Evolutionary conservation across 1,140 invertebrate species (phyloP).

Genomic region (Cotesia glomerata): DNA sequence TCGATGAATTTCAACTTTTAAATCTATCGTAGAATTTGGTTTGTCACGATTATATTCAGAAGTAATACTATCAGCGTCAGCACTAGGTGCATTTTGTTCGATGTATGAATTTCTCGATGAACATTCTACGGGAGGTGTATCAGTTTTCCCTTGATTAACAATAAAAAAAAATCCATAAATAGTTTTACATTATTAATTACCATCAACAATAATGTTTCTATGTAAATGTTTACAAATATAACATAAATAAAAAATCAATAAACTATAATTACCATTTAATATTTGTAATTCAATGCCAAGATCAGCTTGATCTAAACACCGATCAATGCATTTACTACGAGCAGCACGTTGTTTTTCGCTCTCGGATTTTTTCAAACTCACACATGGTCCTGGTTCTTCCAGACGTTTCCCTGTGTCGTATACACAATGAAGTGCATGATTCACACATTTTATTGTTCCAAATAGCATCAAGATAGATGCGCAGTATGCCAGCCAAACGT

Average conservation of each 20-base stretch:
- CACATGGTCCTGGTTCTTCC: conserved; percentile 64
- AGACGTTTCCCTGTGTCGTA: conserved; percentile 95
- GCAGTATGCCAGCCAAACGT: conserved; percentile 89
- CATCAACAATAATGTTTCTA: not conserved
- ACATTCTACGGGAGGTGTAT: conserved; percentile 67
- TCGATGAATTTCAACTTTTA: conserved; percentile 90
- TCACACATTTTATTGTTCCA: conserved; percentile 84
- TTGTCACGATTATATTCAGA: conserved; percentile 61
- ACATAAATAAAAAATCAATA: conserved; percentile 14
- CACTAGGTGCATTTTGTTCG: conserved; percentile 59
- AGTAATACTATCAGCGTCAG: conserved; percentile 60
- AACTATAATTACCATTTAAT: conserved; percentile 61
- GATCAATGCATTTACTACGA: conserved; percentile 52
- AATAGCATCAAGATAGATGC: conserved; percentile 82
- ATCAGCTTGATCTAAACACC: conserved; percentile 54
- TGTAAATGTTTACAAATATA: not conserved
- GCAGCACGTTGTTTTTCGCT: conserved; percentile 53
- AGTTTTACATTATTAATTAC: no score
- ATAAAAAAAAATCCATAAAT: not conserved
- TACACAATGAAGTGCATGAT: conserved; percentile 90
- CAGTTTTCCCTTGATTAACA: conserved; percentile 56
- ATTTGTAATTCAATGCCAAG: conserved; percentile 84
- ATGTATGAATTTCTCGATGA: conserved; percentile 68
- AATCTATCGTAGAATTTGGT: conserved; percentile 69
- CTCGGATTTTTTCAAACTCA: conserved; percentile 56